Evolutionary conservation across 2,888 invertebrate genomes (phyloP).

Genomic region (Ferdinandea cuprea): DNA sequence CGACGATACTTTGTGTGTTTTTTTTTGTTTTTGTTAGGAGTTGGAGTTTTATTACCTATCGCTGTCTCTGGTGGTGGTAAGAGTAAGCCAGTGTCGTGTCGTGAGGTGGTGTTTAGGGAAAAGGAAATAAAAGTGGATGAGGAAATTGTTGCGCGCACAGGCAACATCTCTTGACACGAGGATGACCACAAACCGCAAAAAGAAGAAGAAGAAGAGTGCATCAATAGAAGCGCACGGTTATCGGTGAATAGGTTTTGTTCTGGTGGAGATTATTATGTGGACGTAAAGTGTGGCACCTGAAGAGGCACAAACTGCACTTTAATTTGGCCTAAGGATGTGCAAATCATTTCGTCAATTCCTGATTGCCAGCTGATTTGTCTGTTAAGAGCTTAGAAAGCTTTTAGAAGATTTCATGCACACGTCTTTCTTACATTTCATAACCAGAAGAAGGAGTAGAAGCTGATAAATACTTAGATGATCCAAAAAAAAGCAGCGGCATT

Average conservation of each 20-base stretch:
- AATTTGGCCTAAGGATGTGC: background rate
- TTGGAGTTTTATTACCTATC: too few relatives aligned
- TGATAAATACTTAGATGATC: too few relatives aligned
- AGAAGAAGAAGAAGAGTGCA: constrained; percentile 9
- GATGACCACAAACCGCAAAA: constrained; percentile 60
- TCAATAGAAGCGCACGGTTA: background rate
- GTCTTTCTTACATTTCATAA: too few relatives aligned
- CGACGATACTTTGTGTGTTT: constrained; percentile 1
- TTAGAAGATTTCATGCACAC: too few relatives aligned
- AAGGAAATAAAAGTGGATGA: constrained; percentile 37
- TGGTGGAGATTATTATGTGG: background rate
- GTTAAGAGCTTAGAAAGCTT: too few relatives aligned
- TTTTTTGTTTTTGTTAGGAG: background rate
- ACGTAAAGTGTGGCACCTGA: background rate
- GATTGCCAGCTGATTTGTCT: too few relatives aligned
- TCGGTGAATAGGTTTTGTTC: background rate
- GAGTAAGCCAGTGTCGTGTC: background rate
- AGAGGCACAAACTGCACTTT: background rate
- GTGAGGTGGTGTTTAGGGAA: constrained; percentile 40
- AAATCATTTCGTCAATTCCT: too few relatives aligned
- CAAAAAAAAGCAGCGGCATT: too few relatives aligned
- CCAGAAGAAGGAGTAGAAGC: too few relatives aligned
- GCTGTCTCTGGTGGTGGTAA: constrained; percentile 16
- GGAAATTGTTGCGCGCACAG: constrained; percentile 35
- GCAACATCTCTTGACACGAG: constrained; percentile 19